phyloP scores from a whole-genome alignment of 2,888 invertebrate genomes.

The Tyria jacobaeae region DNA sequence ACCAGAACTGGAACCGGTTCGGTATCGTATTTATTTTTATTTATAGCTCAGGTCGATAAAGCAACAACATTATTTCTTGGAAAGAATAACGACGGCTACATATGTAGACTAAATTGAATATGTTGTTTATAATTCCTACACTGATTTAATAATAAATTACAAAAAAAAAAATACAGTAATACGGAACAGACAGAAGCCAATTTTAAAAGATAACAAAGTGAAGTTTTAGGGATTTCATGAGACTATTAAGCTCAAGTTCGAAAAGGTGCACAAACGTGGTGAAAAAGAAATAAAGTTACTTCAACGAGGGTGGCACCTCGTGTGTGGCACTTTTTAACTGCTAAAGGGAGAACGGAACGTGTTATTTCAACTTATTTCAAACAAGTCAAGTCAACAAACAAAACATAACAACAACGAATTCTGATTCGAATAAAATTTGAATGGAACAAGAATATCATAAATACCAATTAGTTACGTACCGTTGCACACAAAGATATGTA shows the following conservation, averaged over 20 bases:
- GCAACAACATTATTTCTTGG: slow-evolving; percentile 55
- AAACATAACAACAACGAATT: slow-evolving; percentile 47
- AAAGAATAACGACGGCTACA: slow-evolving; percentile 38
- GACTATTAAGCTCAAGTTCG: slow-evolving; percentile 52
- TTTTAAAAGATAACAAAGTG: slow-evolving; percentile 46
- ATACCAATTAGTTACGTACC: slow-evolving; percentile 57
- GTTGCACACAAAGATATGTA: slow-evolving; percentile 51
- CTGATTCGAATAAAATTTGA: slow-evolving; percentile 45
- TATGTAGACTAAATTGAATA: slow-evolving; percentile 36
- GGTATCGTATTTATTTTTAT: slow-evolving; percentile 60
- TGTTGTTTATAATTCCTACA: slow-evolving; percentile 41
- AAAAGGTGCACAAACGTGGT: slow-evolving; percentile 54
- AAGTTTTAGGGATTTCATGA: slow-evolving; percentile 48
- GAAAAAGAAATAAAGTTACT: slow-evolving; percentile 64
- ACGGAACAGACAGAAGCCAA: slow-evolving; percentile 26
- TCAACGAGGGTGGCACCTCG: slow-evolving; percentile 58
- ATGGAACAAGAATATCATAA: slow-evolving; percentile 59
- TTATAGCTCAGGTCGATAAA: slow-evolving; percentile 63
- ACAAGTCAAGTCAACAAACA: slow-evolving; percentile 49
- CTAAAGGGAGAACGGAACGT: slow-evolving; percentile 54
- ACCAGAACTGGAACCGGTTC: slow-evolving; percentile 60
- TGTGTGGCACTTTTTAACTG: slow-evolving; percentile 63
- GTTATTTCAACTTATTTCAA: slow-evolving; percentile 63
- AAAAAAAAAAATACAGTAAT: background rate
- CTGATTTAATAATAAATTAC: slow-evolving; percentile 30